Base-by-base conservation (phyloP, 1,140 invertebrate species). In the Ephestia elutella region DNA sequence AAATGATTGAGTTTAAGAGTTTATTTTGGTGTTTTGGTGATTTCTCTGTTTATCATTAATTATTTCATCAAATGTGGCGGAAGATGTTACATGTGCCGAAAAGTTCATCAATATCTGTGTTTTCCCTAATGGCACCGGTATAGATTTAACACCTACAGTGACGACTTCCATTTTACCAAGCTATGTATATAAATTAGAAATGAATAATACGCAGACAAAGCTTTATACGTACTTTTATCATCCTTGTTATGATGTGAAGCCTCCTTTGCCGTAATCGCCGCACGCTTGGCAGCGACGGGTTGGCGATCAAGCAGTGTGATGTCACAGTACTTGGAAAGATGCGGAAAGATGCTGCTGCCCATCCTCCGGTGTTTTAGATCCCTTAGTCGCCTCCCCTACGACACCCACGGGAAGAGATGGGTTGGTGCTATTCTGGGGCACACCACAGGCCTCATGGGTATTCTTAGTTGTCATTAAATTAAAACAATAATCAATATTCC, bases 121-220 rank as follows among this genome's bases (percentile, higher is more conserved):
- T 59, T 89, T 80, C 73, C 65, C 82, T 10, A 89, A 89, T 77
- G 87, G 87, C 54, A 89, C 86, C 65, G 84, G 82, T 66, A 80
- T 89, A 62, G 85, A 89, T 68, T 71, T 89, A 57, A 66, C 72
- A 28, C 65, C 75, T 17, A 54, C 72, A 49, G 68, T 62, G 55
- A 74, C 72, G 50, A 63, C 71, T 54, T 69, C n/a, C 66, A 48
- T 82, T 82, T 73, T 82, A 77, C 64, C 55, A 56, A 48, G 72
- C 70, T 44, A 15, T 44, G 38, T 44, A 3, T 17, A 44, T 13
- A 44, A 44, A 44, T 44, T 44, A 15, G 38, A 44, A 44, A 75
- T 62, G 38, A 44, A 44, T 15, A 15, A 44, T 44, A 44, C 38
- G n/a, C 38, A 44, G 38, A 44, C 38, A 49, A 65, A 60, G 50